Percentiles rank a stretch among this genome's conserved stretches.
Evolutionary conservation across 2,797 vertebrate genomes (phyloP).

Genomic region (Neosalanx taihuensis): DNA sequence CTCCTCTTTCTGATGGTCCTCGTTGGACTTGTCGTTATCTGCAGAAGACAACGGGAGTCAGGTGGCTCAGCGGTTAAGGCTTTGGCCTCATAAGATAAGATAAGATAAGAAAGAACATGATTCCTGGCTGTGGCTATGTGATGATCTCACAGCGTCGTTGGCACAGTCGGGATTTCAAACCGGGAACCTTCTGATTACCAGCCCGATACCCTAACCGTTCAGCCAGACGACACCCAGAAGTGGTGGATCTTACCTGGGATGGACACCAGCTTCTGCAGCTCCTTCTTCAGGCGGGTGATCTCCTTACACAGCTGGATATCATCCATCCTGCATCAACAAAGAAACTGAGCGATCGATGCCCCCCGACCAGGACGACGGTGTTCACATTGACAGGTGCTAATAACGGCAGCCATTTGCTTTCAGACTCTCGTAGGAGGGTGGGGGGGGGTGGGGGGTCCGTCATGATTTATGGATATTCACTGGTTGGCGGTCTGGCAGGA

Average conservation of each 20-base stretch:
- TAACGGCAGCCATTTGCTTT: no score
- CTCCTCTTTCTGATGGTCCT: slow-evolving; percentile 77
- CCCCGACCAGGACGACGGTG: no score
- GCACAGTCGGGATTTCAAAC: no score
- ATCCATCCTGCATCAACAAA: slow-evolving; percentile 72
- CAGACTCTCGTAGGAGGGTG: neutral
- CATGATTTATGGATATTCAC: neutral
- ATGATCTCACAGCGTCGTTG: no score
- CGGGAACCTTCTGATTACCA: no score
- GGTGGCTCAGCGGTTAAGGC: no score
- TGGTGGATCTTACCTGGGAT: slow-evolving; percentile 62
- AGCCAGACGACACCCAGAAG: no score
- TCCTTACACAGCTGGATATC: slow-evolving; percentile 80
- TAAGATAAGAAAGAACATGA: no score
- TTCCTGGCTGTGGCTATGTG: no score
- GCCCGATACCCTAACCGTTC: no score
- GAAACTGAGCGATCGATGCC: neutral
- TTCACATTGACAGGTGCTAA: no score
- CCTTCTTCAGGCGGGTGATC: slow-evolving; percentile 74
- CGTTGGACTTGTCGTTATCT: slow-evolving; percentile 81
- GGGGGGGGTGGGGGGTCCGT: neutral
- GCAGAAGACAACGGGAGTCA: slow-evolving; percentile 12
- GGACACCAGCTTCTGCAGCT: slow-evolving; percentile 71
- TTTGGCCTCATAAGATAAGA: no score
- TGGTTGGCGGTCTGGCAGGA: neutral